These are phyloP conservation scores for Laticauda colubrina DNA, from an alignment of 2,113 vertebrate genomes.

Conservation along the genomic window DNA sequence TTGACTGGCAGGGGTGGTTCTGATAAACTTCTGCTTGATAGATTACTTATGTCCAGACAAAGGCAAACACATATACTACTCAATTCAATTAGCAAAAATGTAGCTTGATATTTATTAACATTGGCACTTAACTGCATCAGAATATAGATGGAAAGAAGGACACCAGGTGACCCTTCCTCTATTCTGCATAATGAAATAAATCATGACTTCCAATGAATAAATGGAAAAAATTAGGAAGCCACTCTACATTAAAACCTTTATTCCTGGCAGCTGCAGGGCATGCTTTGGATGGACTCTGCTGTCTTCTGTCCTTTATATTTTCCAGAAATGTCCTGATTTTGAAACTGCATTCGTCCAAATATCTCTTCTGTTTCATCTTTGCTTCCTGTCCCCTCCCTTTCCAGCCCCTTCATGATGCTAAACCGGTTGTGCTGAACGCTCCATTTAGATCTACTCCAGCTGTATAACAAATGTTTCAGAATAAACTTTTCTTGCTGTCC, in stretches of 20 bases:
- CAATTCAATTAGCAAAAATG: background rate
- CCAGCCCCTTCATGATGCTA: background rate
- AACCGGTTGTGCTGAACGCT: too few relatives aligned
- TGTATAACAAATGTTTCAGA: background rate
- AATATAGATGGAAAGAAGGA: background rate
- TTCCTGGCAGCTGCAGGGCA: background rate
- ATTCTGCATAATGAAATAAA: background rate
- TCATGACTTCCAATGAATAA: too few relatives aligned
- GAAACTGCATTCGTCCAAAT: background rate
- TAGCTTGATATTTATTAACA: background rate
- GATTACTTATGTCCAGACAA: background rate
- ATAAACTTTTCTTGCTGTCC: background rate
- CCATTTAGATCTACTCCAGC: background rate
- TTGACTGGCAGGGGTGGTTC: background rate
- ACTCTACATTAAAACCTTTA: background rate
- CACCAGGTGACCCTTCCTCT: background rate
- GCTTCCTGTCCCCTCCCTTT: background rate
- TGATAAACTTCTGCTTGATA: background rate
- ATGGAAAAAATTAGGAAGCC: background rate
- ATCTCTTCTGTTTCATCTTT: background rate
- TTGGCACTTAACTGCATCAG: background rate
- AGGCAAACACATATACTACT: background rate
- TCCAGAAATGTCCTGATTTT: background rate
- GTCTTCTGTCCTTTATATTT: background rate
- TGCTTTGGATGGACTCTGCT: background rate